Conservation (phyloP, 2,888 invertebrate genomes). For the Rhingia rostrata region DNA sequence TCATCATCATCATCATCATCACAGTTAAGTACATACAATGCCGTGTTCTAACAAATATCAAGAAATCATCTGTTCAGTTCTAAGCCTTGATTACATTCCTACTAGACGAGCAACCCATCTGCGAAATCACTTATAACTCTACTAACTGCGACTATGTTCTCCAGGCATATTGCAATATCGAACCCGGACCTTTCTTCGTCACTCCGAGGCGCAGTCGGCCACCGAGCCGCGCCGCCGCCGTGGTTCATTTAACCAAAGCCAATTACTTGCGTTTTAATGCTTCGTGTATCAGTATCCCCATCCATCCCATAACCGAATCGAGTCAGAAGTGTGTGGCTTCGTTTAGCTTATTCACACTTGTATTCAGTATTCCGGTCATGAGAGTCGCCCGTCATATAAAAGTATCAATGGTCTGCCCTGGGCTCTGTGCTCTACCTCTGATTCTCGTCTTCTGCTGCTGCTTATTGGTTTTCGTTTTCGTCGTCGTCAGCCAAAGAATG, state of each 20-base stretch:
- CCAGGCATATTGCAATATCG: slow-evolving; percentile 2
- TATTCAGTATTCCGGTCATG: slow-evolving; percentile 72
- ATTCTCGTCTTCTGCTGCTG: slow-evolving; percentile 6
- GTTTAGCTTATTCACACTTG: slow-evolving; percentile 70
- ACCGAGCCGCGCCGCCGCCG: not conserved
- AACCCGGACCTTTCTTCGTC: slow-evolving; percentile 73
- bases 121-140: slow-evolving; percentile 69
- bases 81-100: not conserved
- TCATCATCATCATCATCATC: slow-evolving; percentile 32
- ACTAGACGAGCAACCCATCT: slow-evolving; percentile 54
- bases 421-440: slow-evolving; percentile 26
- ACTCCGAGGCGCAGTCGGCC: slow-evolving; percentile 6
- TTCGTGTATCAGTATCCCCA: slow-evolving; percentile 31
- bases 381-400: slow-evolving; percentile 65
- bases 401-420: slow-evolving; percentile 63
- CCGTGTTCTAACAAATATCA: not conserved
- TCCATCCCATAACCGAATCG: slow-evolving; percentile 56
- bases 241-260: slow-evolving; percentile 61
- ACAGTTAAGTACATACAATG: not conserved
- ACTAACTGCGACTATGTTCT: slow-evolving; percentile 6
- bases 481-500: slow-evolving; percentile 7
- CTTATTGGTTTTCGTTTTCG: not conserved
- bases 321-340: slow-evolving; percentile 65
- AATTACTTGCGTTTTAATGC: slow-evolving; percentile 69
- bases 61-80: not conserved